Conservation (phyloP, 2,113 vertebrate species). For the Sarotherodon lohbergeri region DNA sequence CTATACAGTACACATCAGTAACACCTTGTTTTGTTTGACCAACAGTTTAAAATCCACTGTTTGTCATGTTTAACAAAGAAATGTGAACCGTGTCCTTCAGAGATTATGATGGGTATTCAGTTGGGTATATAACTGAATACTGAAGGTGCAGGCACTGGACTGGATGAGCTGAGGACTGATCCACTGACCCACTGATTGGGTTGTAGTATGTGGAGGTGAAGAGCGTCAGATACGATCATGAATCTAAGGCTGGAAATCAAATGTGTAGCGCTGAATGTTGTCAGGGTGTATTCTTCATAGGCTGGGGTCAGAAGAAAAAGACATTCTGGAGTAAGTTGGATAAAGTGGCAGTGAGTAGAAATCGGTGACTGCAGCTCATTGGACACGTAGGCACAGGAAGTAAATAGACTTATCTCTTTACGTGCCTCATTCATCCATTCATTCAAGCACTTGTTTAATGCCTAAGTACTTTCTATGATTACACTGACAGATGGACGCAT, state of each 20-base stretch:
- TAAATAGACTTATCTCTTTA: not conserved
- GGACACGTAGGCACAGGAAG: not conserved
- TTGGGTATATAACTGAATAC: not conserved
- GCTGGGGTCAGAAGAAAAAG: not conserved
- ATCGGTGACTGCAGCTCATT: not conserved
- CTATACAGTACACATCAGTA: not conserved
- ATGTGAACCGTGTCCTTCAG: not conserved
- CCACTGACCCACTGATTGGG: not conserved
- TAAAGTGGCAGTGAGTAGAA: not conserved
- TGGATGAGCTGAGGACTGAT: not conserved
- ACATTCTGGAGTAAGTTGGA: not conserved
- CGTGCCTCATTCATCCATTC: not conserved
- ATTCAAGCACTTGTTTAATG: not conserved
- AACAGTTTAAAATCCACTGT: not conserved
- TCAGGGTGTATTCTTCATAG: not conserved
- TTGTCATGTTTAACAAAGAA: not conserved
- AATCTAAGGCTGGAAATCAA: not conserved
- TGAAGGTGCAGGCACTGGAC: not conserved
- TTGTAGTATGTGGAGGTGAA: not conserved
- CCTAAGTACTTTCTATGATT: not conserved
- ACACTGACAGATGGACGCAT: not conserved
- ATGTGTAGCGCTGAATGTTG: not conserved
- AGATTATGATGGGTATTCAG: accelerated
- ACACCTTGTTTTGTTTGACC: not conserved
- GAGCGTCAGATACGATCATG: not conserved